A percentile compares a stretch with the other conserved stretches of the same genome.
These are phyloP conservation scores for Ptychochromis oligacanthus DNA, from an alignment of 2,113 vertebrate genomes.

Conservation along the genomic window DNA sequence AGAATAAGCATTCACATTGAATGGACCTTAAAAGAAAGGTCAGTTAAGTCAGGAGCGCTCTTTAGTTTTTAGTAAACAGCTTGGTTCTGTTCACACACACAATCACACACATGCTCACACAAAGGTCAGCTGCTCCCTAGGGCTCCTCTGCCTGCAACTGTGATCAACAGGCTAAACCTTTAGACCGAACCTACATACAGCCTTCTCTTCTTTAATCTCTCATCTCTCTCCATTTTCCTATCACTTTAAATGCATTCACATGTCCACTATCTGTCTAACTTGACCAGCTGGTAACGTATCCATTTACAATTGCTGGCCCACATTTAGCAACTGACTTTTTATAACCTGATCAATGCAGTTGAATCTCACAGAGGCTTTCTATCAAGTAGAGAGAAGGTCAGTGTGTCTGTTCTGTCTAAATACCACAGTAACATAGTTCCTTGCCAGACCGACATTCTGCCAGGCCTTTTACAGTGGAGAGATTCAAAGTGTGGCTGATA, in stretches of 20 bases:
- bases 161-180: slow-evolving; percentile 60
- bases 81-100: slow-evolving; percentile 8
- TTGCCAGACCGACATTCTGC: background rate
- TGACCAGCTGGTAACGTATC: slow-evolving; percentile 1
- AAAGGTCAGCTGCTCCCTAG: slow-evolving; percentile 71
- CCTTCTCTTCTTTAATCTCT: slow-evolving; percentile 17
- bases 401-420: slow-evolving; percentile 56
- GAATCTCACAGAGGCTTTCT: slow-evolving; percentile 67
- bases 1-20: slow-evolving; percentile 8
- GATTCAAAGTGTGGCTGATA: background rate
- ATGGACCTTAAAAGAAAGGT: slow-evolving; percentile 68
- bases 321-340: slow-evolving; percentile 36
- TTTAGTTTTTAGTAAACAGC: slow-evolving; percentile 57
- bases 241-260: slow-evolving; percentile 7
- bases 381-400: slow-evolving; percentile 70
- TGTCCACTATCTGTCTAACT: background rate
- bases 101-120: slow-evolving; percentile 1
- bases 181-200: slow-evolving; percentile 4
- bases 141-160: slow-evolving; percentile 58
- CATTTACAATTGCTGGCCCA: slow-evolving; percentile 25
- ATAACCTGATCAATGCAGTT: slow-evolving; percentile 61
- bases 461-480: background rate
- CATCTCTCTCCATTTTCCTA: background rate
- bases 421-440: slow-evolving; percentile 43
- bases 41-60: slow-evolving; percentile 53